phyloP scores from a whole-genome alignment of 30 jellyfish, hydroid and myxozoan species.

The Aurelia coerulea region DNA sequence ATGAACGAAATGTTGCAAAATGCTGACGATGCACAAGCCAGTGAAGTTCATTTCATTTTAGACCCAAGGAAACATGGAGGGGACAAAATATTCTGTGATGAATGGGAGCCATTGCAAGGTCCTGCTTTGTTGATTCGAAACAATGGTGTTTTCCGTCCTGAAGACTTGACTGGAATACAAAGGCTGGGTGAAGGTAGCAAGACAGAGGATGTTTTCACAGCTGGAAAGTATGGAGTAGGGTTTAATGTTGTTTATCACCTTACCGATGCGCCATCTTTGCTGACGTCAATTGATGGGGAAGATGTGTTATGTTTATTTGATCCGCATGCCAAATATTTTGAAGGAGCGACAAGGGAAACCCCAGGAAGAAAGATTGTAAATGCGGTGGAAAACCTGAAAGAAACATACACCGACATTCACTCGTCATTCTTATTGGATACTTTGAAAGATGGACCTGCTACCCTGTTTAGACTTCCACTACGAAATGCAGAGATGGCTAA shows the following conservation, averaged over 20 bases:
- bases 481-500: conserved; percentile 60
- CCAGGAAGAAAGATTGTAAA: conserved; percentile 65
- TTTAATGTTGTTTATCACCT: conserved; percentile 75
- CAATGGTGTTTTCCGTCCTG: conserved; percentile 42
- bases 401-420: conserved; percentile 33
- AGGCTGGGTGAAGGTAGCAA: conserved; percentile 68
- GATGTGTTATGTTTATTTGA: conserved; percentile 58
- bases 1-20: conserved; percentile 69
- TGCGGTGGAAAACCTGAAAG: conserved; percentile 45
- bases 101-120: conserved; percentile 73
- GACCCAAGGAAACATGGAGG: conserved; percentile 47
- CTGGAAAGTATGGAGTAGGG: conserved; percentile 82
- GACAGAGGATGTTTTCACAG: conserved; percentile 45
- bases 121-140: conserved; percentile 66
- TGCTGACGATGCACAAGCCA: conserved; percentile 86
- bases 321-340: conserved; percentile 57
- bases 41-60: conserved; percentile 43
- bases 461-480: conserved; percentile 66
- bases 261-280: conserved; percentile 71
- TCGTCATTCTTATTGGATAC: conserved; percentile 30
- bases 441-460: conserved; percentile 13
- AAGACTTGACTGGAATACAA: conserved; percentile 67
- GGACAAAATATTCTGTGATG: conserved; percentile 42
- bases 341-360: conserved; percentile 16
- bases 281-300: conserved; percentile 39